Percentiles rank a stretch among this genome's conserved stretches.
These are phyloP conservation scores for Heliconius nattereri DNA, from an alignment of 1,140 invertebrate genomes.

Conservation along the genomic window DNA sequence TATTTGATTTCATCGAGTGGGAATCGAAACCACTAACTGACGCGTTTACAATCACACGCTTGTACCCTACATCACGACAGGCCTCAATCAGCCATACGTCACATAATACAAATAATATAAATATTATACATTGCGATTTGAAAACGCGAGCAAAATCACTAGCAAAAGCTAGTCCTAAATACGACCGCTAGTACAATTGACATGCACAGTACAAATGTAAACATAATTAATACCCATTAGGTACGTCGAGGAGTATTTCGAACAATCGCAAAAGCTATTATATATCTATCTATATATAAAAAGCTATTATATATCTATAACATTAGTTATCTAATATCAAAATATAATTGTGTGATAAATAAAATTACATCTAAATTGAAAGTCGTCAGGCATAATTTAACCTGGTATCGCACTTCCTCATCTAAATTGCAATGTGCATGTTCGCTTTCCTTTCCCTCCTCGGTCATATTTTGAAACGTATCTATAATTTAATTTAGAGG, in stretches of 20 bases:
- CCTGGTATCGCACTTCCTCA: conserved; percentile 60
- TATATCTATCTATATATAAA: too few species aligned
- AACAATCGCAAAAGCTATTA: conserved; percentile 38
- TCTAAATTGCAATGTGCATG: conserved; percentile 73
- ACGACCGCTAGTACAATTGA: background rate
- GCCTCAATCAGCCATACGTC: too few species aligned
- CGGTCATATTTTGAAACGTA: background rate
- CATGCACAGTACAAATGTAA: conserved; percentile 17
- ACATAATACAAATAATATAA: too few species aligned
- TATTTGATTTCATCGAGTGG: too few species aligned
- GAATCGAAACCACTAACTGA: too few species aligned
- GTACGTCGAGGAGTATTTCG: conserved; percentile 18
- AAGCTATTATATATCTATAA: too few species aligned
- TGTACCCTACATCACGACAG: too few species aligned
- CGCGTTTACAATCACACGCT: too few species aligned
- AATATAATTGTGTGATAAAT: conserved; percentile 42
- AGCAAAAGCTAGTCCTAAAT: background rate
- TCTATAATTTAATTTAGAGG: background rate
- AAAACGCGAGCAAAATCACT: too few species aligned
- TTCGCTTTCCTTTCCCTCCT: conserved; percentile 51
- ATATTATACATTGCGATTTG: too few species aligned
- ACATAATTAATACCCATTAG: conserved; percentile 30
- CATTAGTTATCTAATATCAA: conserved; percentile 36
- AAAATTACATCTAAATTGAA: conserved; percentile 44
- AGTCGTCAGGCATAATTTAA: conserved; percentile 66